Evolutionary conservation across 2,888 invertebrate species (phyloP), one percentile per base, ranked within the genome.

Genomic region (Drosophila anceps): DNA sequence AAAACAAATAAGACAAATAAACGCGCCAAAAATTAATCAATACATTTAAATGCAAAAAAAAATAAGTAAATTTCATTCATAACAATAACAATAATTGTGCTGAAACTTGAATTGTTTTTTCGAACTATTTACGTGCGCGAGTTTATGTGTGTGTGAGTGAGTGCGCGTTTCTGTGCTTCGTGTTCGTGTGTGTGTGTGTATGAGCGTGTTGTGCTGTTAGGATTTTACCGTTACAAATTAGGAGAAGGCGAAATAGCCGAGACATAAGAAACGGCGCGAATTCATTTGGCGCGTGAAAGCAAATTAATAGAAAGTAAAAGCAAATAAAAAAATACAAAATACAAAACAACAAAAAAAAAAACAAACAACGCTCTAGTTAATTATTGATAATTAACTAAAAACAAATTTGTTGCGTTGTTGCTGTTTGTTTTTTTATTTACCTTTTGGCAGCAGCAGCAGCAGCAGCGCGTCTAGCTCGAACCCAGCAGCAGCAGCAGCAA

Each of bases 161-260:
- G 50, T 9, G 53, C n/a, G 24, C n/a, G 54, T 27, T 27, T 7
- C 3, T 37, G 27, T 54, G 53, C 20, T 15, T 20, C n/a, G 53
- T 64, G 46, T 35, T 27, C 33, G 39, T 68, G 13, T 53, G 18
- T 58, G 18, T 58, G 50, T 35, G 37, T 27, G 53, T 60, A 31
- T 71, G 24, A 55, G 24, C 50, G 55, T 44, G 37, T 29, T 44
- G 63, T 66, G 35, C 63, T 55, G 59, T 63, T 24, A 73, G 68
- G 69, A 69, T 71, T 79, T 77, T 65, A 72, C 80, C 80, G 80
- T 80, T 80, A 80, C 66, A 74, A 76, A 59, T 64, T 64, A 46
- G 46, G 48, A 69, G 62, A 69, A 72, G 54, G 54, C 35, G 31
- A 15, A 27, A 37, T 53, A 48, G 9, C 15, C n/a, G 55, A 46